Base-by-base conservation (phyloP, 1,140 invertebrate species). In the Sarcophaga peregrina region DNA sequence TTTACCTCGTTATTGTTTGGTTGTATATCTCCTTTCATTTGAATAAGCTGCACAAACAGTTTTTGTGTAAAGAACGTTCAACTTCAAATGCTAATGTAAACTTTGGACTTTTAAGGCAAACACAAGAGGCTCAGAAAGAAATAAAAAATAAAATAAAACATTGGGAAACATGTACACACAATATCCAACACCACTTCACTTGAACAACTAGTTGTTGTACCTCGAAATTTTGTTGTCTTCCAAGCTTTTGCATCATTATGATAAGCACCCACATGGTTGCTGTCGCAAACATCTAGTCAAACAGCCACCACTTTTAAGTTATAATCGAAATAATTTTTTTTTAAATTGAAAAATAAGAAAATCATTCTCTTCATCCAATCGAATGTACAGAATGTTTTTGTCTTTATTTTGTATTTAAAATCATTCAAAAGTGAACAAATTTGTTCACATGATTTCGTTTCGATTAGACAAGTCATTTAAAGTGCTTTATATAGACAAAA, bases 401-500 rank as follows among this genome's bases (percentile, higher is more conserved):
- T 68, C n/a, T 68, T 68, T 8, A 37, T 37, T 37, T 37, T 37
- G 25, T 37, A 37, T 68, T 25, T 20, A 8, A 17, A 68, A 68
- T 25, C 62, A 10, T 10, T 68, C 62, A 68, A 68, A 20, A 8
- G 25, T 0, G 8, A 17, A 20, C n/a, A 17, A 8, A 25, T 68
- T 15, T 62, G 54, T 62, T 62, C 54, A 62, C 54, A 62, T 62
- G n/a, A n/a, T n/a, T n/a, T 8, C 50, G n/a, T 52, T 78, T 78
- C 17, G 25, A 37, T 37, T 37, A 37, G 25, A 37, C 25, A 37
- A 37, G 25, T 78, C 48, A 78, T 78, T 50, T 50, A 17, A 78
- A 78, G 8, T 17, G 46, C 75, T 50, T 50, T 78, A 50, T 78
- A 78, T 78, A 50, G 75, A 50, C 75, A 78, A 78, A 78, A 50